These are phyloP conservation scores for Agrilus planipennis DNA, from an alignment of 1,140 invertebrate species.

Conservation along the genomic window DNA sequence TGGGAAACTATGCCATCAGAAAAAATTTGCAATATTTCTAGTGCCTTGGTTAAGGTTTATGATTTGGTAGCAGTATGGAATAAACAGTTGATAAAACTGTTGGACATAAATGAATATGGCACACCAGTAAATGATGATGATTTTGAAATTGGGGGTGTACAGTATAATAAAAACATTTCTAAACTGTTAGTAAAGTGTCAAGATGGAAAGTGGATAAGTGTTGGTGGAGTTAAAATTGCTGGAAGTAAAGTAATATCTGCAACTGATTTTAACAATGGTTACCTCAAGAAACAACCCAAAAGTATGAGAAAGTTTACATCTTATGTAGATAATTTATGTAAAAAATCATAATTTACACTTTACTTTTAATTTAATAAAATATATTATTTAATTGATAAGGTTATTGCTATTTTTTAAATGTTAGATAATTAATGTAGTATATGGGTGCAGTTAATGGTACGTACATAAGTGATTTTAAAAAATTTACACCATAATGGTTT, in stretches of 20 bases:
- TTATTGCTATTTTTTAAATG: too few species aligned
- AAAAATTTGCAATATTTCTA: constrained; percentile 51
- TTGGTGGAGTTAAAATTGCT: constrained; percentile 43
- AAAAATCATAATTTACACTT: too few species aligned
- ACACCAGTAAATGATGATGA: constrained; percentile 13
- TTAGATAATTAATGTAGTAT: too few species aligned
- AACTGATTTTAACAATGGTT: constrained; percentile 56
- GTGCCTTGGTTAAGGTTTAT: constrained; percentile 52
- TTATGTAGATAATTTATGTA: too few species aligned
- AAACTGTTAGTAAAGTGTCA: constrained; percentile 45
- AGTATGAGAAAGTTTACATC: constrained; percentile 16
- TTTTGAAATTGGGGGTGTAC: constrained; percentile 33
- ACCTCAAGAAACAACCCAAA: constrained; percentile 38
- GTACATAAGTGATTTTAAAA: too few species aligned
- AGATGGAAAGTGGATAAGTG: constrained; percentile 42
- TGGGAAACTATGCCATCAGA: constrained; percentile 49
- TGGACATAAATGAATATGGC: constrained; percentile 37
- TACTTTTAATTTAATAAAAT: too few species aligned
- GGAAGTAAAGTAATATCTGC: constrained; percentile 48
- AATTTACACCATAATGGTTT: too few species aligned
- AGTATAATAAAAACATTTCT: constrained; percentile 40
- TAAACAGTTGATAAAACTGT: constrained; percentile 44
- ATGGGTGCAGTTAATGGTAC: too few species aligned
- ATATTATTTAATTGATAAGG: too few species aligned
- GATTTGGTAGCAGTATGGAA: constrained; percentile 47